A percentile compares a stretch with the other conserved stretches of the same genome.
These are phyloP conservation scores for Alviniconcha strummeri DNA, from an alignment of 2,888 invertebrate species.

Conservation along the genomic window DNA sequence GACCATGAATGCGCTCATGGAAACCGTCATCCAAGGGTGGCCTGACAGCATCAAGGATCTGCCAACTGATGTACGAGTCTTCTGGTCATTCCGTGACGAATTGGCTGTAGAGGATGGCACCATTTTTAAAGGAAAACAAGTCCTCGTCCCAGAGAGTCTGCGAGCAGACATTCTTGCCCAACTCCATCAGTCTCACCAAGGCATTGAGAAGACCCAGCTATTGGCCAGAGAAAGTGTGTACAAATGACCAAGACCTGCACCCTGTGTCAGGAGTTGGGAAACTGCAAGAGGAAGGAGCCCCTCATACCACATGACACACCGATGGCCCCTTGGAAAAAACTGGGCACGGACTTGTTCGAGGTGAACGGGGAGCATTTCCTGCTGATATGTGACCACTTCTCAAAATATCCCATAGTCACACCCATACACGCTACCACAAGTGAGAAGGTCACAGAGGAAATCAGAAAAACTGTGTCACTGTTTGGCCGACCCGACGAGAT, in stretches of 20 bases:
- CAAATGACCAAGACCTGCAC: no score
- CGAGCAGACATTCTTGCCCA: no score
- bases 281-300: no score
- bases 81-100: slow-evolving; percentile 38
- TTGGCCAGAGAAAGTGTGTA: no score
- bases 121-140: slow-evolving; percentile 13
- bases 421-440: not conserved
- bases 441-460: not conserved
- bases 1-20: slow-evolving; percentile 26
- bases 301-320: no score
- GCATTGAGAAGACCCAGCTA: no score
- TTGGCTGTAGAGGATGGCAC: slow-evolving; percentile 36
- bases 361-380: not conserved
- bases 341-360: slow-evolving; percentile 9
- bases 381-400: slow-evolving; percentile 14
- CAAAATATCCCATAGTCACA: not conserved
- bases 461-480: not conserved
- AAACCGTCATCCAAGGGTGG: slow-evolving; percentile 35
- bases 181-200: no score
- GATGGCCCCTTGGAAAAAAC: no score
- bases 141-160: no score
- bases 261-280: no score
- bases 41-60: slow-evolving; percentile 24
- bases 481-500: not conserved
- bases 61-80: slow-evolving; percentile 21